Conservation (phyloP, 1,140 invertebrate species). For the Sipha flava region DNA sequence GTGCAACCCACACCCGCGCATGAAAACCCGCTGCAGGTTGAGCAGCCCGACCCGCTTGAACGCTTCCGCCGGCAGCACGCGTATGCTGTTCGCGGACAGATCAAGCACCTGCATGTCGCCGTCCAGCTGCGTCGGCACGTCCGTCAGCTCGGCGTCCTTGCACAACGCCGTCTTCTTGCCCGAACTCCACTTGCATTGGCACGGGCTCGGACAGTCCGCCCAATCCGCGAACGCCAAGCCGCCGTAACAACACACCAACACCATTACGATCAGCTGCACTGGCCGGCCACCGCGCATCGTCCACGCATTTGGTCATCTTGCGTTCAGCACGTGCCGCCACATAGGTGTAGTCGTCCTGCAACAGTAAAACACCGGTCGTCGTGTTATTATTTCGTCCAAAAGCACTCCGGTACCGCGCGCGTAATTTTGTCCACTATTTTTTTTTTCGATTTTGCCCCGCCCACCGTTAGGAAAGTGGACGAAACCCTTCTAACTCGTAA, state of each 20-base stretch:
- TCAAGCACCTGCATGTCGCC: slow-evolving; percentile 79
- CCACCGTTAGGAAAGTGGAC: too few relatives aligned
- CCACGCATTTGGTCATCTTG: slow-evolving; percentile 36
- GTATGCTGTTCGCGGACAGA: slow-evolving; percentile 68
- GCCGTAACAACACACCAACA: slow-evolving; percentile 30
- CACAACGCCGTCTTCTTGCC: slow-evolving; percentile 80
- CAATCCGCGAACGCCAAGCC: slow-evolving; percentile 51
- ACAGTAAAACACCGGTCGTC: background rate
- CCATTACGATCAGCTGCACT: slow-evolving; percentile 35
- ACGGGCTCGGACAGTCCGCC: slow-evolving; percentile 70
- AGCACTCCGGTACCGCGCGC: too few relatives aligned
- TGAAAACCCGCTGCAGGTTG: slow-evolving; percentile 73
- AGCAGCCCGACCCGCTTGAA: slow-evolving; percentile 69
- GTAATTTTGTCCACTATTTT: too few relatives aligned
- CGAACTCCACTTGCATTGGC: slow-evolving; percentile 79
- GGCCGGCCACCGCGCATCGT: slow-evolving; percentile 30
- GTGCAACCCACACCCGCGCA: slow-evolving; percentile 62
- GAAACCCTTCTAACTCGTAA: too few relatives aligned
- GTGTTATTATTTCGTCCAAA: too few relatives aligned
- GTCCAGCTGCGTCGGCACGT: slow-evolving; percentile 62
- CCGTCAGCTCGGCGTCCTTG: slow-evolving; percentile 62
- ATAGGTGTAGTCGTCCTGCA: slow-evolving; percentile 29
- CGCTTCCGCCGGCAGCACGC: slow-evolving; percentile 64
- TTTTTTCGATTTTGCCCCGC: too few relatives aligned
- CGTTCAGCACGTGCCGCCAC: slow-evolving; percentile 31